These are phyloP conservation scores for Muschampia staudingeri DNA, from an alignment of 2,888 invertebrate species.

Conservation along the genomic window DNA sequence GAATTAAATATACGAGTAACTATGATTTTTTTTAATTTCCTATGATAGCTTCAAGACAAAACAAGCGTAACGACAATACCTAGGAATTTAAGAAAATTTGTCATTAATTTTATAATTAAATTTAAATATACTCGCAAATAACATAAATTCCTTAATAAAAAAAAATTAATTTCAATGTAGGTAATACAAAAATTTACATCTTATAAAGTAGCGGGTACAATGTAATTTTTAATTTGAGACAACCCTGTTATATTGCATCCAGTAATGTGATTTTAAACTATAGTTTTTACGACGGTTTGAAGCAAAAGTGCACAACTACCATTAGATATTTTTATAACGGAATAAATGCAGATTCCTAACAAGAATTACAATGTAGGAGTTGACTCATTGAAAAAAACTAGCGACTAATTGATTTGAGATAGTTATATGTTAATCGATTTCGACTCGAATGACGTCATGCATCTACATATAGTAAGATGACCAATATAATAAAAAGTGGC, in stretches of 20 bases:
- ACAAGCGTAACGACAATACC: too few relatives aligned
- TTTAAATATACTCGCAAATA: too few relatives aligned
- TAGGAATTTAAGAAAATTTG: too few relatives aligned
- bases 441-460: background rate
- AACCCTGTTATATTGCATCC: conserved; percentile 25
- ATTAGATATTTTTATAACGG: conserved; percentile 50
- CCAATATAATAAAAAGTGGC: too few relatives aligned
- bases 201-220: background rate
- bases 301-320: conserved; percentile 45
- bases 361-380: conserved; percentile 23
- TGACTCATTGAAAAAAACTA: background rate
- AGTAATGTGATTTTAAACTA: conserved; percentile 53
- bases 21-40: too few relatives aligned
- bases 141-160: too few relatives aligned
- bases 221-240: background rate
- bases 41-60: too few relatives aligned
- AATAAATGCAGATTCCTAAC: conserved; percentile 47
- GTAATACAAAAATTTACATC: too few relatives aligned
- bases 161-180: too few relatives aligned
- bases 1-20: too few relatives aligned
- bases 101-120: too few relatives aligned
- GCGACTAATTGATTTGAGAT: background rate
- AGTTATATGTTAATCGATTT: background rate
- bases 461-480: too few relatives aligned
- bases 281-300: conserved; percentile 40